These are phyloP conservation scores for Litoditis marina DNA, from an alignment of 2,888 invertebrate species.

Conservation along the genomic window DNA sequence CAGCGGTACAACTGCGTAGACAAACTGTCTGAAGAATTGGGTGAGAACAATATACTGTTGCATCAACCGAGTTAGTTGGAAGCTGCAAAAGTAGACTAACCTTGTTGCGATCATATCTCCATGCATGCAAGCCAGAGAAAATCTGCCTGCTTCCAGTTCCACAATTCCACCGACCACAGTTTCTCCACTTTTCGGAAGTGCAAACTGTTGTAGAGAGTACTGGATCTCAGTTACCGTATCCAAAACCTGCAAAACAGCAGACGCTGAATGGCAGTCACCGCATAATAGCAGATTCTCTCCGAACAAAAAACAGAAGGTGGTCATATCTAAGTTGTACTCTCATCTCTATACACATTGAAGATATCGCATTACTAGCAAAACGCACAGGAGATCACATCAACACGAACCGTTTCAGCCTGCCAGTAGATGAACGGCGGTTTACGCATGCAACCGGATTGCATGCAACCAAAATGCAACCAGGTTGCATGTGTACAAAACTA, in stretches of 20 bases:
- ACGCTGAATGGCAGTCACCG: neutral
- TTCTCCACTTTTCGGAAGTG: slow-evolving; percentile 26
- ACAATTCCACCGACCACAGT: slow-evolving; percentile 47
- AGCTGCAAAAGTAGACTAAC: slow-evolving; percentile 3
- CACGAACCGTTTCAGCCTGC: too few species aligned
- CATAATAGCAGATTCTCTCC: too few species aligned
- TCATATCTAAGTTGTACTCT: too few species aligned
- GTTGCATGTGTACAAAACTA: too few species aligned
- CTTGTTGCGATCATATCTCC: slow-evolving; percentile 56
- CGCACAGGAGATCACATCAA: too few species aligned
- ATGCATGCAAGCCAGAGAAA: slow-evolving; percentile 55
- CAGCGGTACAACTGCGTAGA: neutral
- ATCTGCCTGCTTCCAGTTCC: slow-evolving; percentile 43
- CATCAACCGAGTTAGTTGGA: neutral
- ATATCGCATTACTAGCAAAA: too few species aligned
- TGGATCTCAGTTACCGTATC: slow-evolving; percentile 38
- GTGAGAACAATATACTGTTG: neutral
- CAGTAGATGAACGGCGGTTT: too few species aligned
- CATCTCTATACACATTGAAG: too few species aligned
- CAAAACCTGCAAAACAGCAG: slow-evolving; percentile 3
- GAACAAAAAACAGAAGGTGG: too few species aligned
- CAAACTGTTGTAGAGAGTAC: slow-evolving; percentile 24
- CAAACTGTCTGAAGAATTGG: too few species aligned
- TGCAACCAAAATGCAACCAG: too few species aligned
- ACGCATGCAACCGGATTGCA: too few species aligned